Base-by-base conservation (phyloP, 2,113 vertebrate species). In the Clarias magur region DNA sequence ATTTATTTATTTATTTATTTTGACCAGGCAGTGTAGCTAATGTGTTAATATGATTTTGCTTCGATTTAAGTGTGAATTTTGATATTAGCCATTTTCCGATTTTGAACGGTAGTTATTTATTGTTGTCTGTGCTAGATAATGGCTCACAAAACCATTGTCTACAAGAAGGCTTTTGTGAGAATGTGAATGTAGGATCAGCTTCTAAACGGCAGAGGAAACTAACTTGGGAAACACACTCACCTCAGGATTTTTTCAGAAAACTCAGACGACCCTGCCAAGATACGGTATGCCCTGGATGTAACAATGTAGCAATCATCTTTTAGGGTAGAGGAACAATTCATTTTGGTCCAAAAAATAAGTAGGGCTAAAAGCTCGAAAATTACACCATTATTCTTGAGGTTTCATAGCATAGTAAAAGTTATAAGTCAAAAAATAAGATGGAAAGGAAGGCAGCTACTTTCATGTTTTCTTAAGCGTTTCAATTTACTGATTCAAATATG, bases 101-200 rank as follows among this genome's bases (percentile, higher is more conserved):
- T 60, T 19, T 56, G 23, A 75, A 6, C 48, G 78, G 9, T 79
- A 23, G 17, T 63, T 4, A 15, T n/a, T 72, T 60, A 11, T 72
- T 73, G 16, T 72, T 73, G 21, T 86, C 10, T 89, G 34, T 76
- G 73, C 30, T 85, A 90, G 87, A 76, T 34, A 73, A 80, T 38
- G 13, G 9, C 21, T 83, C 62, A 25, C 42, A 38, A 19, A 83
- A 68, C 15, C 19, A 86, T 4, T 80, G 53, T 56, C 13, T 62
- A 15, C 6, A 3, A 53, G 84, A 80, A 21, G 25, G 48, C 12
- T 16, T 84, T 68, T 65, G 1, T 72, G 42, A 67, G 25, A 17
- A 83, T 25, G 38, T 48, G n/a, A 34, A 59, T 17, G 75, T 25
- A 25, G 59, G 23, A 25, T 34, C 13, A 56, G 42, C 53, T 7